A percentile compares a stretch with the other conserved stretches of the same genome.
phyloP scores from a whole-genome alignment of 2,888 invertebrate genomes.

The Schizotus pectinicornis region DNA sequence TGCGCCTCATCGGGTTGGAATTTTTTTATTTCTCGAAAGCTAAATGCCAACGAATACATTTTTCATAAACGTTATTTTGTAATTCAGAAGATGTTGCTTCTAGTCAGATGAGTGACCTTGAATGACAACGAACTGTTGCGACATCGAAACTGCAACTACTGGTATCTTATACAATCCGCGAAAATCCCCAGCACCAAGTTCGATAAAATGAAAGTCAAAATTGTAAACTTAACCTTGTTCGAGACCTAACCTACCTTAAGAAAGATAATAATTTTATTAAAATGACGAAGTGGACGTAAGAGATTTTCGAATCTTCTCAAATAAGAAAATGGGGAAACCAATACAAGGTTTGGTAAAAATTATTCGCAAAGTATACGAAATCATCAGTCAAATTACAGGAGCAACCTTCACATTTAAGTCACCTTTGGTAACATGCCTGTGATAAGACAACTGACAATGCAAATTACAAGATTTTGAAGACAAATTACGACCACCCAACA shows the following conservation, averaged over 20 bases:
- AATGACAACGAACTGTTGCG: constrained; percentile 2
- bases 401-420: constrained; percentile 25
- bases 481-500: too few species aligned
- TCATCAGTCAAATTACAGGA: constrained; percentile 1
- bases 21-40: constrained; percentile 12
- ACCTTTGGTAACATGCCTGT: constrained; percentile 8
- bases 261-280: too few species aligned
- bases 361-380: background rate
- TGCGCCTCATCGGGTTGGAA: constrained; percentile 5
- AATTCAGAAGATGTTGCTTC: constrained; percentile 17
- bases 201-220: too few species aligned
- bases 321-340: too few species aligned
- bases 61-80: constrained; percentile 20
- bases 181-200: too few species aligned
- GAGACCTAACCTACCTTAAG: too few species aligned
- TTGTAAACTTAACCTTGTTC: too few species aligned
- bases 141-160: too few species aligned
- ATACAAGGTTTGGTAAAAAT: background rate
- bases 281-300: too few species aligned
- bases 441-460: constrained; percentile 7
- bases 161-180: too few species aligned
- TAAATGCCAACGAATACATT: constrained; percentile 26
- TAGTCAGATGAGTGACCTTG: background rate
- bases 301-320: too few species aligned
- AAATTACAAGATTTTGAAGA: too few species aligned